Evolutionary conservation across 2,888 invertebrate species (phyloP), one percentile per base, ranked within the genome.

Genomic region (Drosophila rellima): DNA sequence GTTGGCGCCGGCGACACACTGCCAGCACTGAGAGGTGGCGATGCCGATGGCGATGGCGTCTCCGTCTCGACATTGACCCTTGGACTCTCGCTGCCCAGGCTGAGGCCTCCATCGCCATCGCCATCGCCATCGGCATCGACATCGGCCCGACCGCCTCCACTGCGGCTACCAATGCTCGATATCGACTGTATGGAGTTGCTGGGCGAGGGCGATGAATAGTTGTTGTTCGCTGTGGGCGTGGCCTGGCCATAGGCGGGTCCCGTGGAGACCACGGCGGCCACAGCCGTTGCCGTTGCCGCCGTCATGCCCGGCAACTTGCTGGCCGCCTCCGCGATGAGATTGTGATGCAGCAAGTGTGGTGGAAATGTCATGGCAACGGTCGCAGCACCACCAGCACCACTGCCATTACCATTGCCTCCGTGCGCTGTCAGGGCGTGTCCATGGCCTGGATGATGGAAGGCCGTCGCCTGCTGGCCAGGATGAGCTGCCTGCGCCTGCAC

Each of bases 141-240:
- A 1, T 20, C 31, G 10, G 10, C 56, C 3, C 44, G 33, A 11
- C 54, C 66, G 0, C 35, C 74, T 0, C 39, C 81, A 20, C 82
- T 82, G 1, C 80, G 23, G 0, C 85, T 82, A 0, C 92, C 92
- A 37, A 92, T 90, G 72, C 92, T 92, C 2, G 92, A 93, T 50
- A 92, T 92, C 40, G 92, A 92, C 69, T 93, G 92, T 66, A 92
- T 91, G 8, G 92, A 92, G 23, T 92, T 91, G 50, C 91, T 91
- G 2, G 92, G 92, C 50, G 92, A 92, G 17, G 92, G 92, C 26
- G 92, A 92, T 0, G 91, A 90, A 62, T 90, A 89, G 64, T 74
- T 74, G 64, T 74, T 74, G 55, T 79, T 90, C 33, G 20, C 73
- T 39, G 63, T 51, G 23, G 60, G 66, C 77, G 59, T 54, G 18